Percentiles rank a stretch among this genome's conserved stretches.
phyloP scores from a whole-genome alignment of 2,113 vertebrate species.

The Plecotus auritus region DNA sequence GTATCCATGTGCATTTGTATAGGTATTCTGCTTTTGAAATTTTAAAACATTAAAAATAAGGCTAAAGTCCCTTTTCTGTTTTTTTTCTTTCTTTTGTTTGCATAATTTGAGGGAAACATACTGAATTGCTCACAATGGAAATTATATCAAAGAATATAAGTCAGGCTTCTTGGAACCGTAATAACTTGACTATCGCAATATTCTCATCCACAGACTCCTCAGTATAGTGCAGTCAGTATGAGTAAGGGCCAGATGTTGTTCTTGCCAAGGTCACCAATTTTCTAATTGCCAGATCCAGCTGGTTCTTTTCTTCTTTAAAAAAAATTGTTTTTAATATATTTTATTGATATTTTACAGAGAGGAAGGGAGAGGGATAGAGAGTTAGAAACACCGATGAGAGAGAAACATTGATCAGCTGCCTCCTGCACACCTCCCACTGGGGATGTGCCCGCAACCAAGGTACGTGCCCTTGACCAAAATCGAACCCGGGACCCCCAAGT shows the following conservation, averaged over 20 bases:
- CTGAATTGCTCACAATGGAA: conserved; percentile 13
- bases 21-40: not conserved
- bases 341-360: too few species aligned
- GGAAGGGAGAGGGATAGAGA: too few species aligned
- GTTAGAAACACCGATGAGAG: too few species aligned
- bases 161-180: not conserved
- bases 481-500: too few species aligned
- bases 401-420: too few species aligned
- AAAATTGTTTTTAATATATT: too few species aligned
- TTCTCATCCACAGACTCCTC: not conserved
- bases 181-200: not conserved
- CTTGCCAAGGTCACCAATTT: not conserved
- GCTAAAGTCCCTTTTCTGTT: not conserved
- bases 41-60: conserved; percentile 5
- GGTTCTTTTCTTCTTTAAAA: conserved; percentile 1
- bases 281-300: not conserved
- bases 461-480: too few species aligned
- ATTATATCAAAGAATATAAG: conserved; percentile 4
- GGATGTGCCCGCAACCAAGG: too few species aligned
- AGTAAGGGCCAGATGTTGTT: conserved; percentile 1
- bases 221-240: not conserved
- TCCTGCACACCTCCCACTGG: too few species aligned
- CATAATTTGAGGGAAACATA: conserved; percentile 13
- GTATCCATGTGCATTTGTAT: too few species aligned
- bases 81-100: not conserved